Percentiles rank a stretch among this genome's conserved stretches.
phyloP scores from a whole-genome alignment of 2,113 vertebrate species.

The Nasalis larvatus region DNA sequence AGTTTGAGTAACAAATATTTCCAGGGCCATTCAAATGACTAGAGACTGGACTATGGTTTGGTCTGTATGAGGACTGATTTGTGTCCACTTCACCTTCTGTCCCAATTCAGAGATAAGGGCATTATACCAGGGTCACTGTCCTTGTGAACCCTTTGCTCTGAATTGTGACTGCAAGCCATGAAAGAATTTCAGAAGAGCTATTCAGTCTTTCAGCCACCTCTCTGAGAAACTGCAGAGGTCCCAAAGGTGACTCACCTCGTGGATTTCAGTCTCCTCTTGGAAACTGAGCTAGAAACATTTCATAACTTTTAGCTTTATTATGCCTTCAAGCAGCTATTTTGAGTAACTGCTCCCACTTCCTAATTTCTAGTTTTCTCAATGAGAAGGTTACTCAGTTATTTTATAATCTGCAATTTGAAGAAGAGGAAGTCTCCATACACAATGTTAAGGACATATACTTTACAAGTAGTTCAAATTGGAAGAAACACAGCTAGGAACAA shows the following conservation, averaged over 20 bases:
- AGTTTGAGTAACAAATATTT: neutral
- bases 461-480: neutral
- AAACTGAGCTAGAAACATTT: neutral
- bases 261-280: neutral
- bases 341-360: accelerated
- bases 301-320: neutral
- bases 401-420: neutral
- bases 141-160: neutral
- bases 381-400: neutral
- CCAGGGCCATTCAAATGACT: neutral
- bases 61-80: neutral
- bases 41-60: neutral
- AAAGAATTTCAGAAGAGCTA: neutral
- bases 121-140: neutral
- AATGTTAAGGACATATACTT: neutral
- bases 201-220: neutral
- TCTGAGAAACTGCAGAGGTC: neutral
- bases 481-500: neutral
- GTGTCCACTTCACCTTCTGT: neutral
- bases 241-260: neutral
- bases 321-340: neutral
- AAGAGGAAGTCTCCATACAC: neutral
- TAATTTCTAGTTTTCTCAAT: neutral
- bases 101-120: neutral
- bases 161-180: neutral